phyloP scores from a whole-genome alignment of 1,140 invertebrate genomes.

The Drosophila willistoni region DNA sequence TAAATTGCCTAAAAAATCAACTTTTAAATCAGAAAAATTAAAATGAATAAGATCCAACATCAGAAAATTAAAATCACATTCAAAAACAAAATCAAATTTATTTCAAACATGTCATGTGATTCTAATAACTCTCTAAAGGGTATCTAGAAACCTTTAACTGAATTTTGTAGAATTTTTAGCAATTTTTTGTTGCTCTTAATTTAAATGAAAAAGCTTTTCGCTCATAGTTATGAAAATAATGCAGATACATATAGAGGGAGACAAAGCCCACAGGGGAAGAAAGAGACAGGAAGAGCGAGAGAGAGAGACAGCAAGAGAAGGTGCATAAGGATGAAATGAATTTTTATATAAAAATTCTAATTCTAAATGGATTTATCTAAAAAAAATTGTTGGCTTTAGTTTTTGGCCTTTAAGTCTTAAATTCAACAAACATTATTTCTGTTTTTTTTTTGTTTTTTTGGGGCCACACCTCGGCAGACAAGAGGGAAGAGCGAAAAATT shows the following conservation, averaged over 20 bases:
- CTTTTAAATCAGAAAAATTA: too few relatives aligned
- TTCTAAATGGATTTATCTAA: slow-evolving; percentile 49
- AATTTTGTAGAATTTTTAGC: slow-evolving; percentile 27
- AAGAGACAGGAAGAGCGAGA: slow-evolving; percentile 8
- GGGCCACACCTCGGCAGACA: slow-evolving; percentile 34
- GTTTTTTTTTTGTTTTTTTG: not conserved
- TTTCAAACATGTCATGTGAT: too few relatives aligned
- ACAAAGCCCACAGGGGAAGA: not conserved
- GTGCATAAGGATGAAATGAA: not conserved
- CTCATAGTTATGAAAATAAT: slow-evolving; percentile 79
- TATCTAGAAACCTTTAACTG: not conserved
- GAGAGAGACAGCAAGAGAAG: not conserved
- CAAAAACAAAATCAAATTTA: too few relatives aligned
- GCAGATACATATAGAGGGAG: slow-evolving; percentile 7
- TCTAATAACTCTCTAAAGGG: not conserved
- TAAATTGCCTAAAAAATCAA: too few relatives aligned
- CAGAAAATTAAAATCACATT: too few relatives aligned
- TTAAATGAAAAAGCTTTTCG: slow-evolving; percentile 81
- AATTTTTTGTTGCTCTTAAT: slow-evolving; percentile 52
- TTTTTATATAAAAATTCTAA: not conserved
- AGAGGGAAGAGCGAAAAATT: not conserved
- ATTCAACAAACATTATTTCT: slow-evolving; percentile 31
- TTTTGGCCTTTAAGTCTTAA: slow-evolving; percentile 25
- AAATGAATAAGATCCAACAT: too few relatives aligned
- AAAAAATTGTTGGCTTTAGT: slow-evolving; percentile 43